These are phyloP conservation scores for Andrena praecox DNA, from an alignment of 2,888 invertebrate species.

Conservation along the genomic window DNA sequence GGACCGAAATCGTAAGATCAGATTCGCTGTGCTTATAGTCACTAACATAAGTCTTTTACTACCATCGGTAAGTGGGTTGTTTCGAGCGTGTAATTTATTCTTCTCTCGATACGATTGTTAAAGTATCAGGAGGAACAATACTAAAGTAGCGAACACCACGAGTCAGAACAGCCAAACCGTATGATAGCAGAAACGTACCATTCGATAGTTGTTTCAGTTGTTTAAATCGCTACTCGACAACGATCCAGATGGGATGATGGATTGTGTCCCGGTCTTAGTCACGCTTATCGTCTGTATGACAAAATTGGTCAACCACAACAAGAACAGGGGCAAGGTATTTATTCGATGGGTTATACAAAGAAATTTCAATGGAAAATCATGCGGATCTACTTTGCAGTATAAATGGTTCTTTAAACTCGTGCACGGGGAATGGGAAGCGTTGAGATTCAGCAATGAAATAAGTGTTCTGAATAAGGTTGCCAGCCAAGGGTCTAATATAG, in stretches of 20 bases:
- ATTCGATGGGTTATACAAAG: not conserved
- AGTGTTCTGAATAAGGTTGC: slow-evolving; percentile 3
- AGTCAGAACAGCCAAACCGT: not conserved
- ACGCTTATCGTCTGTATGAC: not conserved
- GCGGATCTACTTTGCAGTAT: slow-evolving; percentile 1
- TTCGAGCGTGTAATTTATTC: no score
- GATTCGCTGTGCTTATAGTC: not conserved
- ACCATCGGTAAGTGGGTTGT: slow-evolving; percentile 21
- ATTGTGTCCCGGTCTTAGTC: slow-evolving; percentile 1
- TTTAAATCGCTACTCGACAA: not conserved
- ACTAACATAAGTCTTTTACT: not conserved
- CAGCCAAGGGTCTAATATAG: slow-evolving; percentile 1
- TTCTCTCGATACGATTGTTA: no score
- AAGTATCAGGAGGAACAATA: no score
- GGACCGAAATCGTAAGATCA: not conserved
- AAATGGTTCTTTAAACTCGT: slow-evolving; percentile 8
- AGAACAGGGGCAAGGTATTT: slow-evolving; percentile 13
- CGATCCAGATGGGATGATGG: slow-evolving; percentile 10
- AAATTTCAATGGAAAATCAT: no score
- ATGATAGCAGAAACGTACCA: not conserved
- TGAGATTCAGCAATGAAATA: not conserved
- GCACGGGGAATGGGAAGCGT: slow-evolving; percentile 10
- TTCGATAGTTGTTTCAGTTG: not conserved
- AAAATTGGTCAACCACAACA: slow-evolving; percentile 21
- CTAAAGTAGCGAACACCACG: no score